phyloP scores from a whole-genome alignment of 2,888 invertebrate genomes.

The Melipona bicolor region DNA sequence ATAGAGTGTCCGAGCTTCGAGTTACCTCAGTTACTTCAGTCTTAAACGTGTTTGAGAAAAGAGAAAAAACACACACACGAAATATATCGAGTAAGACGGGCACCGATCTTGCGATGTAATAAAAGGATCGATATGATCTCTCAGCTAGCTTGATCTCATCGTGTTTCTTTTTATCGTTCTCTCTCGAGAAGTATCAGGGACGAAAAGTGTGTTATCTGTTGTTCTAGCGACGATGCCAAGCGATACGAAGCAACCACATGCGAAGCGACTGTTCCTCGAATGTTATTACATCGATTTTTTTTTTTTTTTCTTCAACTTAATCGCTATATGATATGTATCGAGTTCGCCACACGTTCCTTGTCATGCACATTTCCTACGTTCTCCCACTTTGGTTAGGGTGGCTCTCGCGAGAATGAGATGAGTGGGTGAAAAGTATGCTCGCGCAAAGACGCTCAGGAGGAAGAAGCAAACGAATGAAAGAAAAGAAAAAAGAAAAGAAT shows the following conservation, averaged over 20 bases:
- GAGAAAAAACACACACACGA: background rate
- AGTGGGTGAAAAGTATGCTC: slow-evolving; percentile 60
- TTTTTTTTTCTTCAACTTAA: slow-evolving; percentile 58
- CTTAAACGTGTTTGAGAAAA: background rate
- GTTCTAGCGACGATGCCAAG: slow-evolving; percentile 1
- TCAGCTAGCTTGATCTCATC: too few species aligned
- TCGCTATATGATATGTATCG: slow-evolving; percentile 76
- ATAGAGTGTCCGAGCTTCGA: background rate
- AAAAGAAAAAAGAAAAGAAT: background rate
- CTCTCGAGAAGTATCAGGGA: background rate
- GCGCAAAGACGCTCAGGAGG: slow-evolving; percentile 13
- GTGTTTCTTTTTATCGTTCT: background rate
- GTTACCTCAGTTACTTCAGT: slow-evolving; percentile 37
- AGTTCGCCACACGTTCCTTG: slow-evolving; percentile 51
- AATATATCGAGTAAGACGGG: background rate
- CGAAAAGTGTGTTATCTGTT: background rate
- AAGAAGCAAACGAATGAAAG: background rate
- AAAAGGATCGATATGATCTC: background rate
- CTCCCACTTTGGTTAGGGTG: background rate
- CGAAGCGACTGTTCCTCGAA: slow-evolving; percentile 46
- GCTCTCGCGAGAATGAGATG: background rate
- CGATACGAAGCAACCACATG: slow-evolving; percentile 45
- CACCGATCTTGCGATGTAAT: background rate
- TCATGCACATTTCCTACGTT: slow-evolving; percentile 11
- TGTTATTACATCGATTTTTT: slow-evolving; percentile 51